Base-by-base conservation (phyloP, 37 sponge, comb jelly and placozoan genomes). In the Bolinopsis microptera region DNA sequence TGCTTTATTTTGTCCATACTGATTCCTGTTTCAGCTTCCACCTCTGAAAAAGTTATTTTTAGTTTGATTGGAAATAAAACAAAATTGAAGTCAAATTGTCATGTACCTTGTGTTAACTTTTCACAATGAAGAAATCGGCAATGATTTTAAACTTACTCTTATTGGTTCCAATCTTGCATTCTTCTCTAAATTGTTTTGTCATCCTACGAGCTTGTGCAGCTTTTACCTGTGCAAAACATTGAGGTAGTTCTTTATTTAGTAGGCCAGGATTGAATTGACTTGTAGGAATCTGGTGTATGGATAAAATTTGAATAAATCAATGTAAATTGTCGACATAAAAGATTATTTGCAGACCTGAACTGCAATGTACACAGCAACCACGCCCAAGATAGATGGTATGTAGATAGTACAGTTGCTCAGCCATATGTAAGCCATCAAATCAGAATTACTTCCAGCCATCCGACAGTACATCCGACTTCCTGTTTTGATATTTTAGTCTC, bases 1-100 rank as follows among this genome's bases (percentile, higher is more conserved):
- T 72, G 75, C 75, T 28, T 72, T 72, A 72, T 72, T 72, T 72
- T 72, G 22, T 72, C 75, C 75, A 72, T 72, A 5, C 31, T 30
- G 5, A 72, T 72, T 72, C 75, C 75, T n/a, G 75, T 72, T 30
- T n/a, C 75, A n/a, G 26, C 31, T 72, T 72, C 75, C 5, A 72
- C 13, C 18, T 21, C 75, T 72, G 75, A 72, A 21, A 72, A n/a
- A n/a, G n/a, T n/a, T n/a, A n/a, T n/a, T n/a, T n/a, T n/a, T n/a
- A n/a, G n/a, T n/a, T n/a, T n/a, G n/a, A n/a, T n/a, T n/a, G n/a
- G n/a, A n/a, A n/a, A n/a, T n/a, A n/a, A n/a, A n/a, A n/a, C n/a
- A n/a, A n/a, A n/a, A n/a, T n/a, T n/a, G n/a, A n/a, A n/a, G n/a
- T n/a, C n/a, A n/a, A n/a, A n/a, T n/a, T n/a, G n/a, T n/a, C n/a